phyloP scores from a whole-genome alignment of 2,113 vertebrate genomes.

The Calyptommatus sinebrachiatus region DNA sequence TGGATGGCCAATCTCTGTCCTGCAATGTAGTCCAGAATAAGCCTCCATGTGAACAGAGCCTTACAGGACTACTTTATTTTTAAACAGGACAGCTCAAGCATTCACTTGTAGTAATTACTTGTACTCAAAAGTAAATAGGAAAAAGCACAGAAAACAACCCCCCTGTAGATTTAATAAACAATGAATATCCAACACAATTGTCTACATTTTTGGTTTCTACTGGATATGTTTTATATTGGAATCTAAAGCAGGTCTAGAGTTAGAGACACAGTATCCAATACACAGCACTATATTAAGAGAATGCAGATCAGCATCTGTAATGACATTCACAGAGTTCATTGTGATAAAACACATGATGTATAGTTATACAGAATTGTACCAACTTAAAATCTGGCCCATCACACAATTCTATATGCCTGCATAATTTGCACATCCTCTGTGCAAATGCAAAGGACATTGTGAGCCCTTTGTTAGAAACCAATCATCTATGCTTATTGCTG shows the following conservation, averaged over 20 bases:
- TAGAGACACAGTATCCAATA: neutral
- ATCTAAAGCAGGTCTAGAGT: neutral
- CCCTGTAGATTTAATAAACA: neutral
- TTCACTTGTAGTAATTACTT: neutral
- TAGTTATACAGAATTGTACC: neutral
- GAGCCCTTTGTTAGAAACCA: conserved; percentile 19
- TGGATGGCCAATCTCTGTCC: too few relatives aligned
- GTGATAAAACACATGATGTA: conserved; percentile 16
- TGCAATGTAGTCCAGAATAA: too few relatives aligned
- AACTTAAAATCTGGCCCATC: neutral
- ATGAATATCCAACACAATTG: neutral
- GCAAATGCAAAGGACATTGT: neutral
- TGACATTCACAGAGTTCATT: neutral
- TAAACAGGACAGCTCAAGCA: neutral
- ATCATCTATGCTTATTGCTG: conserved; percentile 20
- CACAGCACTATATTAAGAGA: neutral
- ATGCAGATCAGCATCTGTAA: neutral
- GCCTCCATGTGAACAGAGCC: neutral
- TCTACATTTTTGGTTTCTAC: neutral
- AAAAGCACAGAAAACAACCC: too few relatives aligned
- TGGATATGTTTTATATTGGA: neutral
- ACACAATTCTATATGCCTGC: conserved; percentile 12
- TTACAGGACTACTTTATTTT: neutral
- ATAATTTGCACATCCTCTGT: conserved; percentile 18
- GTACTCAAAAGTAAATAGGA: neutral